phyloP scores from a whole-genome alignment of 92 coral and sea anemone genomes.

The Palythoa grandis region DNA sequence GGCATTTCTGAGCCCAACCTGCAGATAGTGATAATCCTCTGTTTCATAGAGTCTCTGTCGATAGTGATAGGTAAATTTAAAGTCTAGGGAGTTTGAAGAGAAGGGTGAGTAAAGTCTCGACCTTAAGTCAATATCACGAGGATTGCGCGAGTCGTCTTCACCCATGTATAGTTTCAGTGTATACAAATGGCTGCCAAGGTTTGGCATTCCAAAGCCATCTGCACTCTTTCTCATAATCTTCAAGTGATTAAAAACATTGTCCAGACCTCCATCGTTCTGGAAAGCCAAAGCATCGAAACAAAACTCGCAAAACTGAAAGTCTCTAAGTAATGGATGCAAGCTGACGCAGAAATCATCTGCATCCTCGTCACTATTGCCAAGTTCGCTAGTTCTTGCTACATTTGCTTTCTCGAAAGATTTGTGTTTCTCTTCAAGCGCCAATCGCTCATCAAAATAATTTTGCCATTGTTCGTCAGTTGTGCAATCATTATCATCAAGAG shows the following conservation, averaged over 20 bases:
- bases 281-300: constrained; percentile 29
- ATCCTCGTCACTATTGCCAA: neutral
- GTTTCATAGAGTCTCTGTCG: constrained; percentile 7
- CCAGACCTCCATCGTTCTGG: neutral
- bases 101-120: constrained; percentile 36
- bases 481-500: constrained; percentile 3
- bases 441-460: constrained; percentile 31
- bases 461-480: constrained; percentile 41
- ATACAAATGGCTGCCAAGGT: constrained; percentile 37
- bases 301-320: constrained; percentile 32
- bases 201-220: constrained; percentile 16
- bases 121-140: constrained; percentile 39
- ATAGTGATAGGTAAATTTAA: constrained; percentile 35
- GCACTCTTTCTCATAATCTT: constrained; percentile 27
- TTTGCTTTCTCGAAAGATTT: constrained; percentile 19
- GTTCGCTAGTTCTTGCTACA: neutral
- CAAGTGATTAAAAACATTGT: constrained; percentile 24
- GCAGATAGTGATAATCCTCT: constrained; percentile 34
- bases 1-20: constrained; percentile 34
- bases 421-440: constrained; percentile 31
- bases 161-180: constrained; percentile 35
- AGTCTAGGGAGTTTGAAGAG: constrained; percentile 35
- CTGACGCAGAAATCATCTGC: neutral
- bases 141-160: constrained; percentile 31
- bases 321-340: constrained; percentile 25